Base-by-base conservation (phyloP, 2,888 invertebrate species). In the Tridacna crocea region DNA sequence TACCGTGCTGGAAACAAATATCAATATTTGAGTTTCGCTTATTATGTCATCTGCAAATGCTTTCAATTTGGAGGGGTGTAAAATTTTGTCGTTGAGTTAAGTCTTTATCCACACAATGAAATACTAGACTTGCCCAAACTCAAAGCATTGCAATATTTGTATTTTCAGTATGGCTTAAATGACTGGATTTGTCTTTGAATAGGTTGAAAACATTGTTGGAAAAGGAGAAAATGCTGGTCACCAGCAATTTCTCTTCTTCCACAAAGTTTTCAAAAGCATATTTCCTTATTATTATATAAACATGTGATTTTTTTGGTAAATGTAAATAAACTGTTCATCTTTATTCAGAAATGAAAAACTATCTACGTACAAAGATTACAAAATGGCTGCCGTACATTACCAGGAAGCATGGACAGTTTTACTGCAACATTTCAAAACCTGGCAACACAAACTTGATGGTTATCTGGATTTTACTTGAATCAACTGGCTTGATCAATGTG, bases 371-470 rank as follows among this genome's bases (percentile, higher is more conserved):
- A 75, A 74, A 27, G 88, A 88, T 65, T 88, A 77, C 79, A 91
- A 91, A 75, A 82, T 86, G 85, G 88, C 88, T 27, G 88, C 90
- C 11, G 70, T 19, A 2, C 46, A 77, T 15, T 91, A 91, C 77
- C 89, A 90, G 70, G 24, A 19, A 11, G 82, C 87, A n/a, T 89
- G 89, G 89, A 75, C 85, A 80, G 70, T 72, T 66, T 78, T 89
- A 48, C 75, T 75, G 55, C 47, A 75, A 10, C 68, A 68, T 3
- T 88, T 88, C 73, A 58, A 76, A 47, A 84, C 85, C 4, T 91
- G 91, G 91, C 73, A 87, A 51, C 77, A 86, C 47, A 91, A 91
- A 79, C 84, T 87, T 19, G 47, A 70, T 60, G 87, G 84, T 26
- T 81, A 81, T 63, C 47, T 84, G 13, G 80, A 88, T 61, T 89